Base-by-base conservation (phyloP, 2,113 vertebrate genomes). In the Pygoscelis adeliae region DNA sequence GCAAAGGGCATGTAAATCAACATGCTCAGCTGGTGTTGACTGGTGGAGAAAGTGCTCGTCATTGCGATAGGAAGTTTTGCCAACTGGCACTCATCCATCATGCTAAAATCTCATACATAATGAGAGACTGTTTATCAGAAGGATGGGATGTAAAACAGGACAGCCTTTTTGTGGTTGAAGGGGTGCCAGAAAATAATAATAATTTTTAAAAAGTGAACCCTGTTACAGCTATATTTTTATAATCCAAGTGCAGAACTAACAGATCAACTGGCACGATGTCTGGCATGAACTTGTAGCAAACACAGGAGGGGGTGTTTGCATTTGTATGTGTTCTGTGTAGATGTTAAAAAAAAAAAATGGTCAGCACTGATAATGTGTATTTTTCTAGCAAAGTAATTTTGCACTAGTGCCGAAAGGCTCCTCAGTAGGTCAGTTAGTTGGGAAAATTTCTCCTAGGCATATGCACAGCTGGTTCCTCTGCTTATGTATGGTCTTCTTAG, bases 1-100 rank as follows among this genome's bases (percentile, higher is more conserved):
- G 76, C 89, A 90, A 93, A 97, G 86, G 80, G 69, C 89, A 61
- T 4, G 6, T 29, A 87, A 96, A 84, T 83, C 76, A 70, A n/a
- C 72, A 62, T 1, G 3, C 23, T 86, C 55, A 87, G 63, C 88
- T 78, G 67, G 25, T 78, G 52, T 4, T 86, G 83, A 78, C 22
- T 81, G 67, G 47, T 61, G 62, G 38, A 86, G 76, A 93, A 74
- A 55, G 44, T 84, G 56, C 63, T 79, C 11, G 1, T 83, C 63
- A 46, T 47, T 67, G 15, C 3, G 1, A 36, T 3, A 59, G 63
- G 59, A 87, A 71, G 67, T 63, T 78, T 22, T 78, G 72, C 78
- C 73, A 88, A 10, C 27, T 79, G 84, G 95, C 87, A 77, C 30
- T 69, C 40, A 61, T 47, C 44, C 86, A 50, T 42, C 7, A 0